phyloP scores from a whole-genome alignment of 2,797 vertebrate species.

The Poeciliopsis gracilis region DNA sequence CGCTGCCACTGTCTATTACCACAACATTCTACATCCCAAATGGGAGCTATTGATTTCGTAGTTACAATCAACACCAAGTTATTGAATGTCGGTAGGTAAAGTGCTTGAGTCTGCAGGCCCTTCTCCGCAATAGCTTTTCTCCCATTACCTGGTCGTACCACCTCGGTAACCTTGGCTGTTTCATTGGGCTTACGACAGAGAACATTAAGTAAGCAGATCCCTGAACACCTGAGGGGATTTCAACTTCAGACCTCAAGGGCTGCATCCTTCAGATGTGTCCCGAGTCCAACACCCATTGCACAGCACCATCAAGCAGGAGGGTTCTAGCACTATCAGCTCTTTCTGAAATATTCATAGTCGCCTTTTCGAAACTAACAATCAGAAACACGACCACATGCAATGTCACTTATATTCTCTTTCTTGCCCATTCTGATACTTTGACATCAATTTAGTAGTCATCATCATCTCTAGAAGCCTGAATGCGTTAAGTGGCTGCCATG shows the following conservation, averaged over 20 bases:
- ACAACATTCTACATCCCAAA: constrained; percentile 76
- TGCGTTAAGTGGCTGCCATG: neutral
- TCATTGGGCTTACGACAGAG: constrained; percentile 85
- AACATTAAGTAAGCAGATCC: neutral
- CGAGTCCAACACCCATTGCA: no score
- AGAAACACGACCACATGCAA: no score
- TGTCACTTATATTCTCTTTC: neutral
- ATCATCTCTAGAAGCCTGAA: neutral
- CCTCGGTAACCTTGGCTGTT: constrained; percentile 83
- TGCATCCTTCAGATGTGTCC: neutral
- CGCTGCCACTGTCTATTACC: constrained; percentile 59
- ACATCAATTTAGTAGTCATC: neutral
- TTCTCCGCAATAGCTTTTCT: constrained; percentile 83
- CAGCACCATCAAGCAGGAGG: no score
- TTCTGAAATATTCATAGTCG: neutral
- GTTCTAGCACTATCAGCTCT: neutral
- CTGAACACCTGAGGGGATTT: neutral
- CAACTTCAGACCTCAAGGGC: neutral
- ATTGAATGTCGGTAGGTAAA: constrained; percentile 91
- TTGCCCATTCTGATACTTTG: neutral
- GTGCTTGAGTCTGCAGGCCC: constrained; percentile 83
- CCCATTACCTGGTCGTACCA: constrained; percentile 65
- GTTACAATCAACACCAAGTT: constrained; percentile 92
- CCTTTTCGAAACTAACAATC: neutral
- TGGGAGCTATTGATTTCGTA: constrained; percentile 88